Percentiles rank a stretch among this genome's conserved stretches.
Evolutionary conservation across 2,888 invertebrate genomes (phyloP).

Genomic region (Biston stratarius): DNA sequence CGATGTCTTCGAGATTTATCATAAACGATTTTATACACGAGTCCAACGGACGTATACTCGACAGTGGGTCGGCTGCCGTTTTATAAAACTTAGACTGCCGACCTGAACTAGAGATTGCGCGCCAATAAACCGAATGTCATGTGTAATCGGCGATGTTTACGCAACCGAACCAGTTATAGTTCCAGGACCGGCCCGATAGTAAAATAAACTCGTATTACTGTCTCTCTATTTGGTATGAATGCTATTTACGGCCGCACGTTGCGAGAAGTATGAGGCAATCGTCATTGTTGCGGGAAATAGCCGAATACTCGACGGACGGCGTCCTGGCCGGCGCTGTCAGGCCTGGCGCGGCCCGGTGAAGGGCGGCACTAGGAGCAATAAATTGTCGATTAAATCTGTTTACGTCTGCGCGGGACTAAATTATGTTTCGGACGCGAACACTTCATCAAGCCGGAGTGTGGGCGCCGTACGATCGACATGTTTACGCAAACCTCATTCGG

Average conservation of each 20-base stretch:
- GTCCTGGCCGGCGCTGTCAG: constrained; percentile 25
- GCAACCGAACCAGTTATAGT: constrained; percentile 33
- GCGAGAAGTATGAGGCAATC: constrained; percentile 40
- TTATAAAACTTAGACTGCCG: not conserved
- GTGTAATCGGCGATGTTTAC: constrained; percentile 34
- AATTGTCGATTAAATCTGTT: constrained; percentile 66
- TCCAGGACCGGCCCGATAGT: constrained; percentile 28
- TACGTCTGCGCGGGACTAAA: constrained; percentile 56
- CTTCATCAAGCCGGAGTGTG: constrained; percentile 49
- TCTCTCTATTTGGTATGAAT: constrained; percentile 42
- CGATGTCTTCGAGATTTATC: not conserved
- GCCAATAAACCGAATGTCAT: constrained; percentile 27
- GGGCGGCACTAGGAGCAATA: constrained; percentile 61
- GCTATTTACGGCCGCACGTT: constrained; percentile 35
- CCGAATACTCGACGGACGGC: constrained; percentile 17
- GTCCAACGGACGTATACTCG: not conserved
- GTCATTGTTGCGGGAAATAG: constrained; percentile 23
- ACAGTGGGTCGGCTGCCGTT: not conserved
- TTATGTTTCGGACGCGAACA: constrained; percentile 53
- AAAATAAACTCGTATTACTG: constrained; percentile 40
- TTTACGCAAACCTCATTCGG: constrained; percentile 73
- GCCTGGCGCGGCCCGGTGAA: constrained; percentile 47
- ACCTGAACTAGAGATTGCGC: constrained; percentile 17
- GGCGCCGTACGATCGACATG: constrained; percentile 51
- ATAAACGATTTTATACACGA: not conserved